These are phyloP conservation scores for Serrognathus titanus DNA, from an alignment of 2,888 invertebrate genomes.

Conservation along the genomic window DNA sequence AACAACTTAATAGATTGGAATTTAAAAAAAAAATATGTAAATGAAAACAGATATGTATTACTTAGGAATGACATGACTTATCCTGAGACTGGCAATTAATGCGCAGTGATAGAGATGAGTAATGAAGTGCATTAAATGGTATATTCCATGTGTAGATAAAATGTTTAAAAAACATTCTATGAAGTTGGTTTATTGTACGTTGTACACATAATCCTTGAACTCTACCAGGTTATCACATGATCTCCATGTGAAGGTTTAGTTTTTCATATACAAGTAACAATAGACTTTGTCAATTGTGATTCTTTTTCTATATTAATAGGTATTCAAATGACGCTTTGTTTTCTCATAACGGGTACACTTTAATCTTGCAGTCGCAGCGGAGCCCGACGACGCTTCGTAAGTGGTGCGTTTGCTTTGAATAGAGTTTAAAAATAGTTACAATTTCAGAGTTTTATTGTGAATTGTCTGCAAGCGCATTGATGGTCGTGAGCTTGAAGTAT, in stretches of 20 bases:
- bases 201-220: neutral
- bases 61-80: no score
- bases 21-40: no score
- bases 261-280: neutral
- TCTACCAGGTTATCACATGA: neutral
- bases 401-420: neutral
- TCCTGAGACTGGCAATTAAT: no score
- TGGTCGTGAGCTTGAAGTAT: no score
- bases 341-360: neutral
- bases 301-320: neutral
- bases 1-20: no score
- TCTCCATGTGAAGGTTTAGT: neutral
- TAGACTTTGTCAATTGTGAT: neutral
- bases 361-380: neutral
- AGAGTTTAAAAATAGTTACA: constrained; percentile 1
- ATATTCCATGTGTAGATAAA: no score
- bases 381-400: neutral
- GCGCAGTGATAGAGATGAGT: no score
- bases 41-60: no score
- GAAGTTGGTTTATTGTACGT: no score
- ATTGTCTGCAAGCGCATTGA: neutral
- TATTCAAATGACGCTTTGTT: constrained; percentile 1
- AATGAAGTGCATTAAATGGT: no score
- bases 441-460: neutral
- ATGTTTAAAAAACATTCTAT: no score